Evolutionary conservation across 2,113 vertebrate genomes (phyloP).

Genomic region (Galbula dea): DNA sequence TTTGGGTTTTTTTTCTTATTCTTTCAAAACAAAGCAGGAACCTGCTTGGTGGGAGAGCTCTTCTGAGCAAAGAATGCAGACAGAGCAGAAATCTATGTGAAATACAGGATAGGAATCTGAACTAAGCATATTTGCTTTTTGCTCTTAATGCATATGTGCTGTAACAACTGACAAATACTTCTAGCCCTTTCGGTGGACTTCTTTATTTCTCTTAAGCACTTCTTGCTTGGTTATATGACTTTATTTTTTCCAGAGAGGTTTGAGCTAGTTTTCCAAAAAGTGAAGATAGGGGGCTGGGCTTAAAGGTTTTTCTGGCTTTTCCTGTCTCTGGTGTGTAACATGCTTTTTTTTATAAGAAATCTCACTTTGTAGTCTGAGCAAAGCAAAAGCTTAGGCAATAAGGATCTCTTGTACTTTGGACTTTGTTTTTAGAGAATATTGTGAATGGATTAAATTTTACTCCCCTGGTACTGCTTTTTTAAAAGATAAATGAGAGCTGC

Average conservation of each 20-base stretch:
- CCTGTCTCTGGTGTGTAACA: not conserved
- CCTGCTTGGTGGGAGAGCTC: not conserved
- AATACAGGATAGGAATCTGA: not conserved
- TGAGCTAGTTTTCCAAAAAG: not conserved
- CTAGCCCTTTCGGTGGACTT: not conserved
- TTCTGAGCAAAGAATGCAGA: not conserved
- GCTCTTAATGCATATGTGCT: not conserved
- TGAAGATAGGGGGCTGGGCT: not conserved
- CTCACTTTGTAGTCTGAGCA: not conserved
- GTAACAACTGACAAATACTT: not conserved
- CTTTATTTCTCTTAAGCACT: not conserved
- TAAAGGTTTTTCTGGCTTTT: not conserved
- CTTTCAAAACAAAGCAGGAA: not conserved
- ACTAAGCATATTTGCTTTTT: not conserved
- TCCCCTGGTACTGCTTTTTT: not conserved
- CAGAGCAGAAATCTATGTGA: not conserved
- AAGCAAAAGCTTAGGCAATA: not conserved
- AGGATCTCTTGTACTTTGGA: not conserved
- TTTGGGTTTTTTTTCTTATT: not conserved
- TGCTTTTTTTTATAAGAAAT: not conserved
- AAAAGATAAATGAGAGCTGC: not conserved
- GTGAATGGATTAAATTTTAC: not conserved
- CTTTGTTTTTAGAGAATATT: not conserved
- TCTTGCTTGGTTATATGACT: not conserved
- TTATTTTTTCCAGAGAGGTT: not conserved